Conservation (phyloP, 92 coral and sea anemone genomes). For the Epizoanthus illoricatus region DNA sequence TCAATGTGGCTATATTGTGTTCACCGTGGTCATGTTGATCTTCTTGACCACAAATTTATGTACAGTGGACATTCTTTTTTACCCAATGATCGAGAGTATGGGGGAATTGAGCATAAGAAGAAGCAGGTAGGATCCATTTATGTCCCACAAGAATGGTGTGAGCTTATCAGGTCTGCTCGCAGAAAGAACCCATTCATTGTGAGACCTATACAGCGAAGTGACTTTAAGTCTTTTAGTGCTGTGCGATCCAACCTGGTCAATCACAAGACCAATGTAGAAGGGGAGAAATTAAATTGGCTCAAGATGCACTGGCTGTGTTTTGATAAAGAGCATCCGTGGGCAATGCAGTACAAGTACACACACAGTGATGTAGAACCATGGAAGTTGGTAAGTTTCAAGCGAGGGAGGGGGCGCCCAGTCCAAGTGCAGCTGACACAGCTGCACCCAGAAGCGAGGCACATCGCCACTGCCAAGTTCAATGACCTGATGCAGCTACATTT, state of each 20-base stretch:
- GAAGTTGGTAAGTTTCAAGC: not conserved
- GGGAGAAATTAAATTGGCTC: constrained; percentile 42
- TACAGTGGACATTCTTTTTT: constrained; percentile 50
- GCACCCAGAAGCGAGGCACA: not conserved
- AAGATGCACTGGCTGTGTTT: constrained; percentile 41
- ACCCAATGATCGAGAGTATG: constrained; percentile 48
- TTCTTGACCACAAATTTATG: constrained; percentile 43
- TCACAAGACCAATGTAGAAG: constrained; percentile 32
- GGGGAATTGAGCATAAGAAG: constrained; percentile 31
- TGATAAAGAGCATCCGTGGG: constrained; percentile 35
- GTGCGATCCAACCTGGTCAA: constrained; percentile 39
- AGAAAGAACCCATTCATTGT: constrained; percentile 40
- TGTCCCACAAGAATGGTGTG: constrained; percentile 42
- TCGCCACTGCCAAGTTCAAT: constrained; percentile 11
- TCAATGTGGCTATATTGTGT: constrained; percentile 44
- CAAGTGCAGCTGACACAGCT: not conserved
- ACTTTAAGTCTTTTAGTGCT: constrained; percentile 45
- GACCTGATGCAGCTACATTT: constrained; percentile 13
- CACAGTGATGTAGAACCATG: constrained; percentile 34
- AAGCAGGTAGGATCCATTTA: not conserved
- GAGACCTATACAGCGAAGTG: constrained; percentile 40
- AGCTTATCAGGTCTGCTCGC: constrained; percentile 44
- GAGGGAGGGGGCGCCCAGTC: not conserved
- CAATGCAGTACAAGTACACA: constrained; percentile 32
- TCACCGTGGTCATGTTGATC: constrained; percentile 7